phyloP scores from a whole-genome alignment of 2,888 invertebrate species.

The Leucophenga montana region DNA sequence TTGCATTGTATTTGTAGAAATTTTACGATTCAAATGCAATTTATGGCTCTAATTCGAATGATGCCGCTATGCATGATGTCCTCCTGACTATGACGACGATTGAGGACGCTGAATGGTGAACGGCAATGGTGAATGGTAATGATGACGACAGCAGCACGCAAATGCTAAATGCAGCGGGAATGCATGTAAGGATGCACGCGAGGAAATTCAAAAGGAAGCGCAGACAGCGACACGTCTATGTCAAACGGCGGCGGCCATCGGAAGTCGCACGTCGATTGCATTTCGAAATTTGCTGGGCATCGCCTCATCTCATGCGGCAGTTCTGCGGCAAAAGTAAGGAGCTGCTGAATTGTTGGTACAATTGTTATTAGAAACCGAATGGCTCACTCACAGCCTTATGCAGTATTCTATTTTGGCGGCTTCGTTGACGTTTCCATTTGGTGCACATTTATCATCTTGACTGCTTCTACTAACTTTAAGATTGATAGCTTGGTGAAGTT shows the following conservation, averaged over 20 bases:
- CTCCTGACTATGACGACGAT: too few species aligned
- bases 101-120: background rate
- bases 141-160: constrained; percentile 12
- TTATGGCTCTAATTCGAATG: constrained; percentile 64
- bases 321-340: background rate
- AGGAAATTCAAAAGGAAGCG: constrained; percentile 50
- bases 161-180: background rate
- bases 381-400: constrained; percentile 22
- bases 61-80: constrained; percentile 21
- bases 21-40: constrained; percentile 66
- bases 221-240: background rate
- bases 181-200: background rate
- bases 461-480: background rate
- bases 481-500: background rate
- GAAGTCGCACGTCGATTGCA: background rate
- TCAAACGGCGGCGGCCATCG: background rate
- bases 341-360: background rate
- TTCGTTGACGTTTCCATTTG: constrained; percentile 53
- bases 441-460: constrained; percentile 54
- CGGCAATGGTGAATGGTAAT: background rate
- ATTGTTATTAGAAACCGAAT: background rate
- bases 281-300: background rate
- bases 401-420: constrained; percentile 50
- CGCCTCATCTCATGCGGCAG: too few species aligned
- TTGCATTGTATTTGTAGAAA: constrained; percentile 46